Evolutionary conservation across 2,113 vertebrate species (phyloP), one percentile per base, ranked within the genome.

Genomic region (Oreocharis arfaki): DNA sequence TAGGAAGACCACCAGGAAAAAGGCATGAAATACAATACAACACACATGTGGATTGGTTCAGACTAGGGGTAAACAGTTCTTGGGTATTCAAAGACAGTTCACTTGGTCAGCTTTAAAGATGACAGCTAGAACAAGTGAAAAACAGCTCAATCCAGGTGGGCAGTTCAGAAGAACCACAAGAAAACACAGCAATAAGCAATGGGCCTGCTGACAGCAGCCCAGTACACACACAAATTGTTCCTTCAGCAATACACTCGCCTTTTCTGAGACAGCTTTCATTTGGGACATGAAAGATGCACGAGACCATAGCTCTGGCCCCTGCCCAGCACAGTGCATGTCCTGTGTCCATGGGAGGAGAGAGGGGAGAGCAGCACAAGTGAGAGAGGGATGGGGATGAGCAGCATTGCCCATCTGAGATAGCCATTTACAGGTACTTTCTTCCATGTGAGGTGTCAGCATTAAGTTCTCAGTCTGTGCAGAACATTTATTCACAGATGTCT

Each of bases 231-330:
- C 8, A 20, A 1, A 6, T 24, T 59, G 42, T 21, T 67, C 44
- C 63, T 86, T 67, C 81, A 64, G 32, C 21, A 77, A 7, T 8
- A 44, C 37, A 69, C 97, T 96, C 74, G 98, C 98, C 86, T 14
- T 11, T 44, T 83, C 28, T 24, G 69, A 33, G 16, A 37, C 61
- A 37, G 39, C 53, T 19, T n/a, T 84, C n/a, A 32, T 23, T 1
- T 52, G 42, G 27, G 80, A 84, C 93, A 93, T 89, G 94, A 98
- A 98, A 84, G 97, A 98, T 32, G 98, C 97, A 9, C 98, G 98
- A 56, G 98, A 97, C 87, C 97, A 67, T 14, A 98, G 97, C 76
- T 97, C 57, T 10, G 67, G 83, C 49, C 57, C 49, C 35, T 75
- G 39, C 39, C 35, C 33, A n/a, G 73, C 35, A 33, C 1, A 0